phyloP scores from a whole-genome alignment of 2,888 invertebrate species.

The Nephrotoma guestfalica region DNA sequence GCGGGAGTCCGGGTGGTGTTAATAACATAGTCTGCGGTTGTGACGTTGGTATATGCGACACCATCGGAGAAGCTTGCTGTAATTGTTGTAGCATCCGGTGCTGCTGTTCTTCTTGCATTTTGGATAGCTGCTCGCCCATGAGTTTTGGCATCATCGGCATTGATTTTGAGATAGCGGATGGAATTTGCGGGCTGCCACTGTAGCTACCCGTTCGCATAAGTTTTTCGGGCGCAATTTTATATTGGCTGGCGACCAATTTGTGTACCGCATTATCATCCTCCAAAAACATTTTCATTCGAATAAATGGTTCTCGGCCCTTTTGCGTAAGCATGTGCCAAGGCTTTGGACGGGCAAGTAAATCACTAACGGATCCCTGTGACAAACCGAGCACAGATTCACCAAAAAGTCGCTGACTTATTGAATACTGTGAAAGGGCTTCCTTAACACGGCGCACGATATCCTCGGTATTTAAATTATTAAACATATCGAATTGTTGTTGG shows the following conservation, averaged over 20 bases:
- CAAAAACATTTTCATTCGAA: constrained; percentile 95
- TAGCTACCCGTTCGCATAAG: constrained; percentile 92
- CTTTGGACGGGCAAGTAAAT: constrained; percentile 91
- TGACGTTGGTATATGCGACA: constrained; percentile 24
- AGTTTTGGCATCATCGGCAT: constrained; percentile 68
- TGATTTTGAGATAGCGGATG: constrained; percentile 51
- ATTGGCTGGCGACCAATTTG: constrained; percentile 90
- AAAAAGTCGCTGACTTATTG: constrained; percentile 94
- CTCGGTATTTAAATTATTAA: constrained; percentile 95
- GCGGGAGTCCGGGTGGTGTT: constrained; percentile 62
- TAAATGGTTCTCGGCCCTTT: constrained; percentile 92
- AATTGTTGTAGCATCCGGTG: constrained; percentile 41
- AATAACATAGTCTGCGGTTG: constrained; percentile 44
- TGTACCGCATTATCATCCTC: constrained; percentile 93
- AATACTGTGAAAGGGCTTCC: constrained; percentile 87
- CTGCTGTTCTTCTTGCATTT: constrained; percentile 54
- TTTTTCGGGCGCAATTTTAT: constrained; percentile 96
- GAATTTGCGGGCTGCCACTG: constrained; percentile 65
- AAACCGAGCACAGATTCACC: constrained; percentile 96
- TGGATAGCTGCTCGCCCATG: constrained; percentile 52
- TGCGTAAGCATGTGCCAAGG: constrained; percentile 99
- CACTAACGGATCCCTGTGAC: constrained; percentile 95
- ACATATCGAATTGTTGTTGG: constrained; percentile 96
- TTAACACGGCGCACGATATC: constrained; percentile 94
- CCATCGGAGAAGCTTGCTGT: constrained; percentile 32